Percentiles rank a stretch among this genome's conserved stretches.
phyloP scores from a whole-genome alignment of 2,888 invertebrate genomes.

The Pharmacophagus antenor region DNA sequence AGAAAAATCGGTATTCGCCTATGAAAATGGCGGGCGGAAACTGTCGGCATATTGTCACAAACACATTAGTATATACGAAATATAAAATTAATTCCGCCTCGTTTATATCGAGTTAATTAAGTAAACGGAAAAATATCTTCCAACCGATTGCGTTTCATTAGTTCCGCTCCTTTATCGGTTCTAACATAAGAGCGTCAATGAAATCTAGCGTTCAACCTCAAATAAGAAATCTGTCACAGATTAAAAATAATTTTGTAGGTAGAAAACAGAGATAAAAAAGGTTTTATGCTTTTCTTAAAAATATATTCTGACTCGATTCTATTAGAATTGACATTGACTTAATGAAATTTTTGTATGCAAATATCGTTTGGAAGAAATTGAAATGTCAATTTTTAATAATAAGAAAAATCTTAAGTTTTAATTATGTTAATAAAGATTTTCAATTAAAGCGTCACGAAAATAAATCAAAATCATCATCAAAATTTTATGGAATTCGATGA shows the following conservation, averaged over 20 bases:
- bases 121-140: slow-evolving; percentile 11
- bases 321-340: too few relatives aligned
- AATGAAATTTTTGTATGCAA: too few relatives aligned
- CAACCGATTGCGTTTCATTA: not conserved
- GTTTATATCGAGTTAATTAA: not conserved
- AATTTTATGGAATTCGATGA: too few relatives aligned
- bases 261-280: too few relatives aligned
- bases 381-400: too few relatives aligned
- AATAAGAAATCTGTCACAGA: slow-evolving; percentile 7
- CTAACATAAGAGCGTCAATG: not conserved
- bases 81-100: not conserved
- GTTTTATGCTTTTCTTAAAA: too few relatives aligned
- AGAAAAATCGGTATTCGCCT: not conserved
- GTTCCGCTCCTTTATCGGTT: slow-evolving; percentile 11
- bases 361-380: too few relatives aligned
- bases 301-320: too few relatives aligned
- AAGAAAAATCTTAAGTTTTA: too few relatives aligned
- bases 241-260: not conserved
- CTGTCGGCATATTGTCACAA: not conserved
- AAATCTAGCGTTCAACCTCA: not conserved
- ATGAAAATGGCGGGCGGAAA: not conserved
- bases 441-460: too few relatives aligned
- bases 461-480: too few relatives aligned
- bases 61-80: slow-evolving; percentile 3
- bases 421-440: too few relatives aligned